These are phyloP conservation scores for Drosophila picticornis DNA, from an alignment of 2,888 invertebrate species.

Conservation along the genomic window DNA sequence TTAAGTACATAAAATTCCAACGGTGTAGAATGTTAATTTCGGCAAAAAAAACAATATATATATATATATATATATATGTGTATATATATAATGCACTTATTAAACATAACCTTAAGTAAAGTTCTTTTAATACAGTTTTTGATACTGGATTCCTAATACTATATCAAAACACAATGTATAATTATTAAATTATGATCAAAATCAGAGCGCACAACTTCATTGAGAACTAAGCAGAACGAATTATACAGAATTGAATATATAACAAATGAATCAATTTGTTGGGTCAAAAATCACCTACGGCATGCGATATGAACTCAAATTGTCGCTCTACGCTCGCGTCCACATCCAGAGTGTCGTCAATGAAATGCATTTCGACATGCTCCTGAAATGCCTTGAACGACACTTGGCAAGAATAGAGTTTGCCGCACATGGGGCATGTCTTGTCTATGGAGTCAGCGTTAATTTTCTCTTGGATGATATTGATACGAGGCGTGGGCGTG, in stretches of 20 bases:
- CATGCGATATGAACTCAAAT: conserved; percentile 86
- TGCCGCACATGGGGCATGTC: conserved; percentile 92
- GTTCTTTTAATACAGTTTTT: conserved; percentile 11
- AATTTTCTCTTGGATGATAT: conserved; percentile 82
- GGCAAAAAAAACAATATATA: background rate
- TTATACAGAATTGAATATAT: background rate
- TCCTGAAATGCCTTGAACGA: conserved; percentile 89
- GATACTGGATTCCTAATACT: conserved; percentile 23
- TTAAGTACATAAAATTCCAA: background rate
- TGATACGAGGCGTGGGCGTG: conserved; percentile 73
- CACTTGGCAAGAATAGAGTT: conserved; percentile 87
- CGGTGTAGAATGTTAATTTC: conserved; percentile 14
- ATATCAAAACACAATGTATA: conserved; percentile 17
- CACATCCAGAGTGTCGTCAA: conserved; percentile 86
- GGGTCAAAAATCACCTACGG: conserved; percentile 85
- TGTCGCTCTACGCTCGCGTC: conserved; percentile 86
- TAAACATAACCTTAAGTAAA: conserved; percentile 11
- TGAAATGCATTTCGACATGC: conserved; percentile 92
- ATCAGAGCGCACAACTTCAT: background rate
- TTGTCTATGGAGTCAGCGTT: conserved; percentile 85
- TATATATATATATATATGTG: too few species aligned
- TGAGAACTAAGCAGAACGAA: background rate
- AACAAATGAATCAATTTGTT: conserved; percentile 65
- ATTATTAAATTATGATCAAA: conserved; percentile 1
- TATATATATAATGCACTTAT: background rate